Percentiles rank a stretch among this genome's conserved stretches.
Evolutionary conservation across 2,888 invertebrate species (phyloP).

Genomic region (Latrodectus hesperus): DNA sequence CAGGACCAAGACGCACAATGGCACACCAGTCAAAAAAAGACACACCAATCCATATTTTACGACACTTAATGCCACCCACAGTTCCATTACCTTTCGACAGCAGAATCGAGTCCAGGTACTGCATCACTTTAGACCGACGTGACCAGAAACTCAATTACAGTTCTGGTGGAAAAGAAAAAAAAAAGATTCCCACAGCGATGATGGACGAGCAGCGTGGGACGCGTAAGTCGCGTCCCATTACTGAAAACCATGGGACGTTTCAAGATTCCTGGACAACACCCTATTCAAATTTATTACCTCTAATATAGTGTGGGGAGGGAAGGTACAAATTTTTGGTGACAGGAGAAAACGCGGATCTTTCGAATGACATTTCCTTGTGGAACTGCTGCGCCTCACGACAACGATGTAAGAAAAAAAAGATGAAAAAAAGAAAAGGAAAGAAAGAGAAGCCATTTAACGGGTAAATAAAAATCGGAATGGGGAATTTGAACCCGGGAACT

Average conservation of each 20-base stretch:
- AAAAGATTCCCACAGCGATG: constrained; percentile 10
- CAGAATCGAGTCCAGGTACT: constrained; percentile 31
- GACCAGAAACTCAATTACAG: constrained; percentile 14
- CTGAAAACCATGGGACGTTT: constrained; percentile 22
- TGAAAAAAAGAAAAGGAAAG: not conserved
- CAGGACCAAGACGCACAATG: too few relatives aligned
- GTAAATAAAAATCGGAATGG: constrained; percentile 19
- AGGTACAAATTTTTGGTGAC: constrained; percentile 8
- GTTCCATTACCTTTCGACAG: constrained; percentile 38
- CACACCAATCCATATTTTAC: not conserved
- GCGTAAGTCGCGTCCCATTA: constrained; percentile 45
- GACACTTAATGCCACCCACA: not conserved
- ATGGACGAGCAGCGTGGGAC: constrained; percentile 34
- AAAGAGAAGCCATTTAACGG: constrained; percentile 35
- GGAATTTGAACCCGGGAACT: constrained; percentile 11
- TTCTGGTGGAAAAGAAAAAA: constrained; percentile 18
- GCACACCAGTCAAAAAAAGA: too few relatives aligned
- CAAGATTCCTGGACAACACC: constrained; percentile 47
- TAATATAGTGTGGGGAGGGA: constrained; percentile 14
- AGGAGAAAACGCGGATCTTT: constrained; percentile 8
- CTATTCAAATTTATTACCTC: constrained; percentile 58
- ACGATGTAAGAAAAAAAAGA: not conserved
- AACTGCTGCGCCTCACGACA: not conserved
- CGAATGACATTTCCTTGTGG: constrained; percentile 1
- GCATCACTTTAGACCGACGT: constrained; percentile 35